These are phyloP conservation scores for Tenthredo mesomela DNA, from an alignment of 2,888 invertebrate genomes.

Conservation along the genomic window DNA sequence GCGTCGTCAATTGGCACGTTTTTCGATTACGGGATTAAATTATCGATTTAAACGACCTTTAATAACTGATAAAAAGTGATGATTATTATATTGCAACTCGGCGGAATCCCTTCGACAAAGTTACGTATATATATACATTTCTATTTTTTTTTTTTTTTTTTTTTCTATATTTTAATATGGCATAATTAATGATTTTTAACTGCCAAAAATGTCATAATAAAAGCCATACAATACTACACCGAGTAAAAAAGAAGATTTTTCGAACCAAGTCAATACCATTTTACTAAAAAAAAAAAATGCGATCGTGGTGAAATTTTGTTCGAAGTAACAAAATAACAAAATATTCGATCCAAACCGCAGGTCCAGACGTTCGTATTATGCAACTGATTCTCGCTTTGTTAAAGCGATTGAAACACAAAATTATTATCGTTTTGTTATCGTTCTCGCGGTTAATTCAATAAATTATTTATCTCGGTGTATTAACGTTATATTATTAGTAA, in stretches of 20 bases:
- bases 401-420: not conserved
- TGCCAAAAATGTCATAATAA: not conserved
- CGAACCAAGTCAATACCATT: not conserved
- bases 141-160: not conserved
- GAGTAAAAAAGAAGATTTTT: not conserved
- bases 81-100: not conserved
- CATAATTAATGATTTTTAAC: slow-evolving; percentile 19
- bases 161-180: slow-evolving; percentile 15
- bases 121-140: slow-evolving; percentile 16
- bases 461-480: not conserved
- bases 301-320: no score
- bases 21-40: slow-evolving; percentile 3
- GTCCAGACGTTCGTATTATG: not conserved
- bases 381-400: not conserved
- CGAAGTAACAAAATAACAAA: no score
- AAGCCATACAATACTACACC: not conserved
- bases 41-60: not conserved
- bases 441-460: not conserved
- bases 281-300: not conserved
- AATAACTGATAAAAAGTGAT: not conserved
- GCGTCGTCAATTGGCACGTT: slow-evolving; percentile 8
- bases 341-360: not conserved
- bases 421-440: not conserved
- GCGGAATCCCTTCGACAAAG: slow-evolving; percentile 14
- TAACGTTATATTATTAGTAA: slow-evolving; percentile 8